These are phyloP conservation scores for Arnoldichthys spilopterus DNA, from an alignment of 2,797 vertebrate genomes.

Conservation along the genomic window DNA sequence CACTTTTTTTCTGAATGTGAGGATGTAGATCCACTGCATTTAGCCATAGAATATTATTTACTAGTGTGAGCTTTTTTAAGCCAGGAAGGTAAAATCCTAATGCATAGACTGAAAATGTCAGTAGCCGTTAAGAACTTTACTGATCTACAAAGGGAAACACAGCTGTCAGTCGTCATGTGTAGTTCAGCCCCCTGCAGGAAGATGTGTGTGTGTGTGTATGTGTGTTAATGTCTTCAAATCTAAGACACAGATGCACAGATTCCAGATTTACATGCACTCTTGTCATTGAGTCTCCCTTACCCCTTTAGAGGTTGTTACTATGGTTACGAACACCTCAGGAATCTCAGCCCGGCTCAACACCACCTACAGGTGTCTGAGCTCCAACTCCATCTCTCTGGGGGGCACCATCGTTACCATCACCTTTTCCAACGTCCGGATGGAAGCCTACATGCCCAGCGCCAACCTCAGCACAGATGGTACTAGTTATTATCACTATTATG, in stretches of 20 bases:
- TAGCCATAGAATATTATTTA: not conserved
- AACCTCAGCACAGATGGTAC: constrained; percentile 84
- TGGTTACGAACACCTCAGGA: constrained; percentile 59
- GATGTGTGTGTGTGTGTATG: too few species aligned
- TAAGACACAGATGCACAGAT: too few species aligned
- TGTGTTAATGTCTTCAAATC: too few species aligned
- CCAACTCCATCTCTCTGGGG: constrained; percentile 62
- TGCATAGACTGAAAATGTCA: too few species aligned
- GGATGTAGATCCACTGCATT: not conserved
- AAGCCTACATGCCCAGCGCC: constrained; percentile 84
- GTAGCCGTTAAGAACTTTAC: too few species aligned
- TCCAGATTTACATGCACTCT: not conserved
- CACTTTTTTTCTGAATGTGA: too few species aligned
- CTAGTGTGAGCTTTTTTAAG: not conserved
- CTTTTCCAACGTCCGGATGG: constrained; percentile 79
- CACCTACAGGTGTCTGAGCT: constrained; percentile 82
- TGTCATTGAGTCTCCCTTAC: not conserved
- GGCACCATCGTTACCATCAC: constrained; percentile 68
- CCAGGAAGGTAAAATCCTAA: too few species aligned
- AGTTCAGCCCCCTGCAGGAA: too few species aligned
- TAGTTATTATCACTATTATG: not conserved
- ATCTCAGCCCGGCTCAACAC: constrained; percentile 82
- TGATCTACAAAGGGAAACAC: too few species aligned
- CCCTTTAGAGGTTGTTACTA: constrained; percentile 66
- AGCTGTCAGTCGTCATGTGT: too few species aligned